phyloP scores from a whole-genome alignment of 2,888 invertebrate genomes.

The Cecidostiba fungosa region DNA sequence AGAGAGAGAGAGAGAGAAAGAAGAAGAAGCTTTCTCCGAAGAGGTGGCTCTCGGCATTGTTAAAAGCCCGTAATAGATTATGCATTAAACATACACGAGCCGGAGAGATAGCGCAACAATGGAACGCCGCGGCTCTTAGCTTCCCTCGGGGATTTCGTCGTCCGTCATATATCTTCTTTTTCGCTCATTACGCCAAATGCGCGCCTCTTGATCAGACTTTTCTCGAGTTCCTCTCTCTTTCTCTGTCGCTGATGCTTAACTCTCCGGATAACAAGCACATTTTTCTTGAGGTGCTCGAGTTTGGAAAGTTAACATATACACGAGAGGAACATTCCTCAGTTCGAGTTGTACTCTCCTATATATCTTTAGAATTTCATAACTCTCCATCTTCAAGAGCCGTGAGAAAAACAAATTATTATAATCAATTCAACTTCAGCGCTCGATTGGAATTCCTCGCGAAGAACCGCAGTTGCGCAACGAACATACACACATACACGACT shows the following conservation, averaged over 20 bases:
- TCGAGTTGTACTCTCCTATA: too few relatives aligned
- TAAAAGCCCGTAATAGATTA: constrained; percentile 79
- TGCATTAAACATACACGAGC: constrained; percentile 76
- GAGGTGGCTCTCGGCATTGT: constrained; percentile 73
- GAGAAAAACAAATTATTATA: background rate
- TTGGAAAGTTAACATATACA: background rate
- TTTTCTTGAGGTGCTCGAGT: background rate
- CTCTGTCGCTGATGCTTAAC: background rate
- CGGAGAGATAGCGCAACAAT: constrained; percentile 77
- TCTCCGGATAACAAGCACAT: background rate
- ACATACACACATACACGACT: background rate
- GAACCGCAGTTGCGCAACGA: background rate
- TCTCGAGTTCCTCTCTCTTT: background rate
- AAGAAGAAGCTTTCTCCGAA: constrained; percentile 65
- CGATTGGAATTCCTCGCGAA: background rate
- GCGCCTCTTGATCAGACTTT: constrained; percentile 8
- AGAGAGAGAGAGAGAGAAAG: constrained; percentile 63
- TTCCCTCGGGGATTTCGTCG: constrained; percentile 72
- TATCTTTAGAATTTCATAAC: background rate
- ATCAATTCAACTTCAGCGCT: background rate
- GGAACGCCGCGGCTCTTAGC: constrained; percentile 68
- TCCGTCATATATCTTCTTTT: constrained; percentile 71
- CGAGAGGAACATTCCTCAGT: too few relatives aligned
- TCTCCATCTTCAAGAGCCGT: background rate
- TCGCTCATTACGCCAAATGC: constrained; percentile 45